These are phyloP conservation scores for Onthophagus sagittarius DNA, from an alignment of 2,888 invertebrate species.

Conservation along the genomic window DNA sequence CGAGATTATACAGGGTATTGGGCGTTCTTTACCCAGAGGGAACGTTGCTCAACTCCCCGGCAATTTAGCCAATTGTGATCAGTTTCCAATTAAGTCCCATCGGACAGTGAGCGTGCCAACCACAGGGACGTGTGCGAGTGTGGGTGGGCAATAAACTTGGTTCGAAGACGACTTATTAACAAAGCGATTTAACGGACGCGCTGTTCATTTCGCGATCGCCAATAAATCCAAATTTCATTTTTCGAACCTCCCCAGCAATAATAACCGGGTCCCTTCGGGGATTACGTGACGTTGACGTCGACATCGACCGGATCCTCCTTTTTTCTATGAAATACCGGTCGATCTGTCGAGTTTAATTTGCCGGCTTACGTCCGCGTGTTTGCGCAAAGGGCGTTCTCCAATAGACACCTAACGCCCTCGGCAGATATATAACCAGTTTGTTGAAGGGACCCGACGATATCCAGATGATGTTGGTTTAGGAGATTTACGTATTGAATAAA, in stretches of 20 bases:
- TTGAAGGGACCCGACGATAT: too few species aligned
- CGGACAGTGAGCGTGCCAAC: background rate
- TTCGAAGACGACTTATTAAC: background rate
- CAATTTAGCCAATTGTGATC: background rate
- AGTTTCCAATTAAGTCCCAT: background rate
- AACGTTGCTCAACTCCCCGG: background rate
- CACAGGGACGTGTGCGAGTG: background rate
- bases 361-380: slow-evolving; percentile 45
- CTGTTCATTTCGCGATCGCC: slow-evolving; percentile 18
- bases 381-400: slow-evolving; percentile 38
- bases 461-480: background rate
- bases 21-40: background rate
- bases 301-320: slow-evolving; percentile 29
- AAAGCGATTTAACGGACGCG: background rate
- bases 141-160: background rate
- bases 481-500: background rate
- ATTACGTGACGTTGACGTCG: slow-evolving; percentile 26
- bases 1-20: background rate
- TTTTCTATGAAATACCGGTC: slow-evolving; percentile 41
- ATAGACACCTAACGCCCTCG: slow-evolving; percentile 35
- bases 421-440: background rate
- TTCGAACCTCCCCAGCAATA: slow-evolving; percentile 5
- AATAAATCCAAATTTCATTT: slow-evolving; percentile 23
- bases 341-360: slow-evolving; percentile 41
- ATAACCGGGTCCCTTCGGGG: background rate